Conservation (phyloP, 2,113 vertebrate genomes). For the Podilymbus podiceps region DNA sequence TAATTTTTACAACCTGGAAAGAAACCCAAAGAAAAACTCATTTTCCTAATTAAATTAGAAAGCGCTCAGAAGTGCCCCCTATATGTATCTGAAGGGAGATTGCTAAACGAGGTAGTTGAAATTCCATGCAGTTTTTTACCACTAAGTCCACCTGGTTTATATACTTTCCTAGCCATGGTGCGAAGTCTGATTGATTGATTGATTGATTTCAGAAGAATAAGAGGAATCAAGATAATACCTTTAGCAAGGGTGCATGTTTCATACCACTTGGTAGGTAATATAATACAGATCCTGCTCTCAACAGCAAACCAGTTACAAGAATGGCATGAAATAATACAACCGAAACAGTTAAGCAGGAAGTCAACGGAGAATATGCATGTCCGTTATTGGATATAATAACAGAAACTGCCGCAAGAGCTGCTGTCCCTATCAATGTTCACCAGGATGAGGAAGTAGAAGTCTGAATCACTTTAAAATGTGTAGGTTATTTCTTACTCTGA, state of each 20-base stretch:
- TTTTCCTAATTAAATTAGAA: neutral
- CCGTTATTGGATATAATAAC: neutral
- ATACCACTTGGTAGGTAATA: no score
- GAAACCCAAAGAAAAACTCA: neutral
- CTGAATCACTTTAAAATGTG: neutral
- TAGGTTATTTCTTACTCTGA: neutral
- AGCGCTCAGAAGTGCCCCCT: neutral
- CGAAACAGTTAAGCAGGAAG: neutral
- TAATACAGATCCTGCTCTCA: neutral
- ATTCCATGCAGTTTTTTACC: neutral
- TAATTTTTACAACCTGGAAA: neutral
- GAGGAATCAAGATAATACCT: neutral
- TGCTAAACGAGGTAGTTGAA: neutral
- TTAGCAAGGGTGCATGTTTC: neutral
- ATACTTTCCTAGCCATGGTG: neutral
- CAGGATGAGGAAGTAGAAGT: neutral
- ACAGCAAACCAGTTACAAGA: neutral
- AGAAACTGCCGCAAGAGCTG: neutral
- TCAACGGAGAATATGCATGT: neutral
- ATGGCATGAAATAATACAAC: neutral
- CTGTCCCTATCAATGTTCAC: neutral
- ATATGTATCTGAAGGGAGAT: neutral
- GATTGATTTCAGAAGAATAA: neutral
- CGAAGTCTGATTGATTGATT: neutral
- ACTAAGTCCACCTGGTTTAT: neutral